These are phyloP conservation scores for Eueremaeus valkanovi DNA, from an alignment of 2,888 invertebrate species.

Conservation along the genomic window DNA sequence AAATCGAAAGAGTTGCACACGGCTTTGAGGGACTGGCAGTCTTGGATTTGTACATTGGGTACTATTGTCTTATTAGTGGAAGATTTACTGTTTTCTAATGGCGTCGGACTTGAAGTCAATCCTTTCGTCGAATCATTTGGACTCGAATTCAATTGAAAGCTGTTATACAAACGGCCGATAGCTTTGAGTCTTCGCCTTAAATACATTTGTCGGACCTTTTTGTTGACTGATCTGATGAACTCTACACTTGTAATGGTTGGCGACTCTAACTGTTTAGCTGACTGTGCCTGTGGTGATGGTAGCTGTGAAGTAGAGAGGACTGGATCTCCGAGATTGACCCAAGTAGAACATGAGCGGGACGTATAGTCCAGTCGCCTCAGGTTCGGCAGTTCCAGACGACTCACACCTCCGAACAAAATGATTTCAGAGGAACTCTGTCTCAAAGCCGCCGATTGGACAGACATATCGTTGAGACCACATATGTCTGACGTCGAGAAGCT, in stretches of 20 bases:
- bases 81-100: background rate
- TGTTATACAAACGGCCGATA: slow-evolving; percentile 72
- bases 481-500: slow-evolving; percentile 80
- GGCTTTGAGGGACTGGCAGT: background rate
- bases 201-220: slow-evolving; percentile 77
- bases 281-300: slow-evolving; percentile 68
- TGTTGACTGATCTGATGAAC: slow-evolving; percentile 70
- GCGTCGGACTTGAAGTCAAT: background rate
- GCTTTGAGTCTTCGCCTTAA: slow-evolving; percentile 71
- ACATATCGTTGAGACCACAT: slow-evolving; percentile 52
- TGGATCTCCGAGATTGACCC: slow-evolving; percentile 74
- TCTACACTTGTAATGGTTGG: slow-evolving; percentile 57
- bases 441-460: slow-evolving; percentile 49
- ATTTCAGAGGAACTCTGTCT: slow-evolving; percentile 51
- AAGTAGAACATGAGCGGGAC: slow-evolving; percentile 74
- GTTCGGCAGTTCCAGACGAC: slow-evolving; percentile 26
- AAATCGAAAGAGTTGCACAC: slow-evolving; percentile 14
- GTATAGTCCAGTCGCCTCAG: slow-evolving; percentile 49
- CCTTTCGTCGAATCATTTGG: slow-evolving; percentile 51
- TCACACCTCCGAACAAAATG: slow-evolving; percentile 47
- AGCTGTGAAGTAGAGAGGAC: slow-evolving; percentile 69
- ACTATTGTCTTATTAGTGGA: background rate
- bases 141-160: slow-evolving; percentile 65
- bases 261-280: slow-evolving; percentile 40
- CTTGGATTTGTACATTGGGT: background rate